Base-by-base conservation (phyloP, 2,888 invertebrate species). In the Nomada flava region DNA sequence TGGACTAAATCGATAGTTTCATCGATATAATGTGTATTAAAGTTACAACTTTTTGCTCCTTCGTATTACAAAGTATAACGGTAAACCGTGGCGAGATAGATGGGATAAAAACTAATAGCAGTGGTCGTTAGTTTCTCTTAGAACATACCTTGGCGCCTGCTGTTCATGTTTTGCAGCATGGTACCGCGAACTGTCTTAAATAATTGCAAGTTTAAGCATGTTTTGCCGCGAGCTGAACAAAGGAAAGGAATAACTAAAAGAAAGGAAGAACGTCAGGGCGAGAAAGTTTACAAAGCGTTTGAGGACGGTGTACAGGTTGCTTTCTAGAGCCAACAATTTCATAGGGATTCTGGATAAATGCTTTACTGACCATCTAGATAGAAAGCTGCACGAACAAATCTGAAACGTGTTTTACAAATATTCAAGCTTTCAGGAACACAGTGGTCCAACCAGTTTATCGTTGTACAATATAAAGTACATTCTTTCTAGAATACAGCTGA, bases 171-270 rank as follows among this genome's bases (percentile, higher is more conserved):
- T 91, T 89, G 87, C 79, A 75, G 83, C 79, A 78, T 60, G 81
- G 84, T 83, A 84, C 87, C 85, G 79, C 85, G 86, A 89, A 88
- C 79, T 86, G 82, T 86, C 91, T 91, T 89, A 90, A 91, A 90
- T 91, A 90, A 91, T 90, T 89, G 89, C 82, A 69, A 80, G 84
- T 86, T 91, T 89, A 89, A 84, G 36, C 86, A 68, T 85, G 85
- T 89, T 89, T 89, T 88, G 86, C 74, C 70, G 83, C 80, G 63
- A 36, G 60, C 62, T 26, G 57, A 64, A 70, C 73, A 68, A 86
- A 86, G 72, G 62, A 65, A 76, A 75, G 42, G 60, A 67, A 60
- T 75, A 78, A 68, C 67, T 73, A 63, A 81, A 75, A 70, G 63
- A 53, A 79, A 63, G 55, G 59, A 59, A 72, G 79, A 79, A 79